Evolutionary conservation across 2,797 vertebrate species (phyloP).

Genomic region (Phataginus tetradactyla): DNA sequence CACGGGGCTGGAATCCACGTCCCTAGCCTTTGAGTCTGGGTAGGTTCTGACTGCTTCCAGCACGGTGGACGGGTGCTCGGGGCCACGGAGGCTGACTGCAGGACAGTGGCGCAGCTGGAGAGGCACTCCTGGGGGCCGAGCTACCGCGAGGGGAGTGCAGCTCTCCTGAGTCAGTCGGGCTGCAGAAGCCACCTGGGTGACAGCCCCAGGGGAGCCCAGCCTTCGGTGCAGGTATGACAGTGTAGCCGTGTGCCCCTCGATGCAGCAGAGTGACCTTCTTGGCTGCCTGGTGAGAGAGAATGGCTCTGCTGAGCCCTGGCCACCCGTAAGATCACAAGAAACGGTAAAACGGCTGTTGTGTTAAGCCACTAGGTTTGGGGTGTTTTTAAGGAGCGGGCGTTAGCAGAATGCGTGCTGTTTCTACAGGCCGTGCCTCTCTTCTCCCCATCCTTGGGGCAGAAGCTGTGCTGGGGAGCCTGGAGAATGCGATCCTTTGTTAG

Average conservation of each 20-base stretch:
- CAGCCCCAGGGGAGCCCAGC: background rate
- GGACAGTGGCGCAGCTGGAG: background rate
- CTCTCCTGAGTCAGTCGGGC: background rate
- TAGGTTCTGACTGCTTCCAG: background rate
- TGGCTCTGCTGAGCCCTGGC: background rate
- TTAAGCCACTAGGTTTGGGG: background rate
- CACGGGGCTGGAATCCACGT: background rate
- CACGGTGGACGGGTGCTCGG: no score
- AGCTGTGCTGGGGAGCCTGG: background rate
- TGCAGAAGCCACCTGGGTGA: background rate
- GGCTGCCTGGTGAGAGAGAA: background rate
- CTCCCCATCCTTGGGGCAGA: background rate
- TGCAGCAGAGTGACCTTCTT: background rate
- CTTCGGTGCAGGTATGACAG: accelerated
- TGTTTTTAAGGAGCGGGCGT: background rate
- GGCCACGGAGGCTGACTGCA: background rate
- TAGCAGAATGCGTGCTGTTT: background rate
- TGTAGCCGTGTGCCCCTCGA: background rate
- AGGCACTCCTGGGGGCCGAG: background rate
- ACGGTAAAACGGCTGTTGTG: background rate
- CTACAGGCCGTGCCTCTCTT: background rate
- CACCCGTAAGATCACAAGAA: background rate
- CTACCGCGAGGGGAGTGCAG: background rate
- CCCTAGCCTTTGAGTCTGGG: background rate
- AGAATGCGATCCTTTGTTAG: background rate